Percentiles rank a stretch among this genome's conserved stretches.
Evolutionary conservation across 1,140 invertebrate genomes (phyloP).

Genomic region (Babylonia areolata): DNA sequence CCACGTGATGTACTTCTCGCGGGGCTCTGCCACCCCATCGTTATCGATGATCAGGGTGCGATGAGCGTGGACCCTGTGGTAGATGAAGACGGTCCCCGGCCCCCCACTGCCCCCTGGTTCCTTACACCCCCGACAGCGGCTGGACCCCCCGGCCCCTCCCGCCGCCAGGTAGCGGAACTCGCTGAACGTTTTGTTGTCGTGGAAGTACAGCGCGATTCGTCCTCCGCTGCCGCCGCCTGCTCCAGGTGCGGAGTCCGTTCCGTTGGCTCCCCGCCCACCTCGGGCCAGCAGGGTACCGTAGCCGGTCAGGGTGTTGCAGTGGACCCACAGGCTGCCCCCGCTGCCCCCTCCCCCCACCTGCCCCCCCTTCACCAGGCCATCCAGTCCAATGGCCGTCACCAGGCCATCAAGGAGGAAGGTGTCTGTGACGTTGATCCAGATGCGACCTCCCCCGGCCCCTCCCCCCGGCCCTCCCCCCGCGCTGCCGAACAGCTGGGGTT

Average conservation of each 20-base stretch:
- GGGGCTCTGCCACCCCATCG: slow-evolving; percentile 52
- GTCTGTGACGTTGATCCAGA: slow-evolving; percentile 67
- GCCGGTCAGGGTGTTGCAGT: slow-evolving; percentile 57
- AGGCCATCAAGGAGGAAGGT: slow-evolving; percentile 62
- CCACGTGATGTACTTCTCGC: slow-evolving; percentile 60
- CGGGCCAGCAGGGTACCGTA: slow-evolving; percentile 53
- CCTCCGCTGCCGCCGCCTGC: slow-evolving; percentile 64
- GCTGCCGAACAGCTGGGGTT: slow-evolving; percentile 63
- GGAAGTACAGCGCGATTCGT: slow-evolving; percentile 63
- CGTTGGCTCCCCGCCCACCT: slow-evolving; percentile 50
- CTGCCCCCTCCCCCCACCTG: slow-evolving; percentile 63
- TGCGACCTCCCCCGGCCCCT: slow-evolving; percentile 62
- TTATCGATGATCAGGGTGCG: slow-evolving; percentile 65
- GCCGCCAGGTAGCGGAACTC: slow-evolving; percentile 62
- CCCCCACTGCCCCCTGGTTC: slow-evolving; percentile 54
- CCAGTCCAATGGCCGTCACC: slow-evolving; percentile 58
- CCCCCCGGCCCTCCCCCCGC: slow-evolving; percentile 59
- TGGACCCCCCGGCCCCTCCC: slow-evolving; percentile 54
- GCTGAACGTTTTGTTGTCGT: slow-evolving; percentile 61
- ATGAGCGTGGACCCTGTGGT: slow-evolving; percentile 59
- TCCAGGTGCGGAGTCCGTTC: neutral
- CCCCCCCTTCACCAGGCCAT: slow-evolving; percentile 40
- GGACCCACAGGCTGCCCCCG: slow-evolving; percentile 66
- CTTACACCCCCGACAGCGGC: slow-evolving; percentile 42
- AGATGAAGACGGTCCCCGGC: slow-evolving; percentile 64